Base-by-base conservation (phyloP, 2,888 invertebrate species). In the Macrostomum cliftonense region DNA sequence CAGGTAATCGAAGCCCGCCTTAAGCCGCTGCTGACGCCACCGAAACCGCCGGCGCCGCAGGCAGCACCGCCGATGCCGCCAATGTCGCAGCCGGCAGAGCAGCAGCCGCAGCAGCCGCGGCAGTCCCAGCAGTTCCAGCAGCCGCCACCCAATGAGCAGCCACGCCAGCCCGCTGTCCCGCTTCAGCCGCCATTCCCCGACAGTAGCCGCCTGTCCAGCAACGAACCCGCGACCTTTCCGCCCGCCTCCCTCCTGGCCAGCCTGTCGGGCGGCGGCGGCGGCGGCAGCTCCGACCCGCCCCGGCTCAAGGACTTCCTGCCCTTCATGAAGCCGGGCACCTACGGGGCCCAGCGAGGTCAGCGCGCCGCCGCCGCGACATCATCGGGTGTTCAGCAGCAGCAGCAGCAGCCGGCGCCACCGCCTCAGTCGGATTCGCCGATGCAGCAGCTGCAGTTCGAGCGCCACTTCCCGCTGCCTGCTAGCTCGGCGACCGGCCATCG, bases 261-360 rank as follows among this genome's bases (percentile, higher is more conserved):
- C 40, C 16, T 21, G 16, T 17, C 14, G 5, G 14, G 14, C 4
- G 14, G 44, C 14, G 17, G 17, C 14, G 9, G 20, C 28, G 42
- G 42, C 13, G 52, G 28, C n/a, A 13, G 20, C 45, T 12, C 17
- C 12, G 63, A 63, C 51, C 63, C 77, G 1, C 79, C 82, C 16
- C 88, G 86, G 63, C 72, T 89, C 37, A 85, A 86, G 63, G 89
- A 91, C 70, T 89, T 83, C 66, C 71, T 89, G 47, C 83, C 84
- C 0, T 79, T 77, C 50, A 79, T 81, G 77, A 79, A 80, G 55
- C 65, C 68, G 21, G 59, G 58, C 45, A 64, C 63, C 19, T 67
- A 65, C 59, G 68, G 67, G 5, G 9, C 5, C 28, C 28, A 28
- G 28, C 28, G 28, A n/a, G n/a, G n/a, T n/a, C 28, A 28, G 28